Evolutionary conservation across 2,113 vertebrate species (phyloP), one percentile per base, ranked within the genome.

Genomic region (Noturus placidus): DNA sequence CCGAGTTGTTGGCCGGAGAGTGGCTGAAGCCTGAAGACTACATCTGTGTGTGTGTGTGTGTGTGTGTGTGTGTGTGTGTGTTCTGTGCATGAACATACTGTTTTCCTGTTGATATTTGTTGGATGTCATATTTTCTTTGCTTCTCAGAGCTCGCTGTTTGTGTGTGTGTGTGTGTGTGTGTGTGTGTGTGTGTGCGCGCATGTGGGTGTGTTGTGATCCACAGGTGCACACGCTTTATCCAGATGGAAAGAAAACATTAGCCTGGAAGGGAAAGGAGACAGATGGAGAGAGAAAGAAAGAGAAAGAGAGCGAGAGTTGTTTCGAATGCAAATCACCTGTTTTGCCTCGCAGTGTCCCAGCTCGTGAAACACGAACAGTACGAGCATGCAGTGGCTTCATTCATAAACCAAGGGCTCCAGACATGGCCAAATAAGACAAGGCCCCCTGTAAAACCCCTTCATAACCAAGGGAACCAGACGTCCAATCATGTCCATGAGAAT

Each of bases 251-350:
- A 91, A 91, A 93, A 92, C 92, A 93, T 95, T 93, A 94, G 93
- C 94, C 94, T 38, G 56, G 85, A 83, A 50, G 94, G 94, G 92
- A 91, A 92, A 76, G 61, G 91, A 94, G 90, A 91, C 91, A 91
- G 91, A 77, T 72, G 74, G 74, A 65, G 65, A 86, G 54, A 80
- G 61, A n/a, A 54, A 81, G 27, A 76, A 82, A 65, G 27, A 67
- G 76, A 70, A 65, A 61, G 50, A 85, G 86, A 84, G 85, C 33
- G 90, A 81, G 79, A 22, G 89, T 91, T 89, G 91, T 94, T 96
- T 95, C 92, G 95, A 93, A 95, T 96, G 94, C 94, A 94, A 96
- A 96, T 96, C 87, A 52, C 59, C 89, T 90, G 81, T 90, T 89
- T 89, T 88, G 89, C 85, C 91, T 90, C 84, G 80, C 89, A 93